These are phyloP conservation scores for Lemur catta DNA, from an alignment of 2,797 vertebrate genomes.

Conservation along the genomic window DNA sequence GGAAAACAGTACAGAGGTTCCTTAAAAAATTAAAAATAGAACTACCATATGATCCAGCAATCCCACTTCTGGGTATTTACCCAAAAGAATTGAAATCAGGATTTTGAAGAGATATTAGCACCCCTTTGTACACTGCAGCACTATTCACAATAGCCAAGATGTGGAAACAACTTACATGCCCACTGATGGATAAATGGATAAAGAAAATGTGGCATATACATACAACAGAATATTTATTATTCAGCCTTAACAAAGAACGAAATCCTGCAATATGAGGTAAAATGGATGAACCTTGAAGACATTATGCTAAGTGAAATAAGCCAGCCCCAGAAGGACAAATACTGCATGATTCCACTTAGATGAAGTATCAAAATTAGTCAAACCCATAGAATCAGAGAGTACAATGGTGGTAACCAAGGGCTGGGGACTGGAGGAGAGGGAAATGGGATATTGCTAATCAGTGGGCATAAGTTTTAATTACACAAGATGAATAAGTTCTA, in stretches of 20 bases:
- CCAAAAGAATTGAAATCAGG: not conserved
- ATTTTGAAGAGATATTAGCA: not conserved
- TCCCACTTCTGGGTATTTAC: not conserved
- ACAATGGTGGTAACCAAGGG: not conserved
- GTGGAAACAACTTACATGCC: not conserved
- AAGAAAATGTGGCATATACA: not conserved
- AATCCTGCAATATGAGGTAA: not conserved
- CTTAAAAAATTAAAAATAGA: too few relatives aligned
- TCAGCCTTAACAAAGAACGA: not conserved
- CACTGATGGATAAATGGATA: not conserved
- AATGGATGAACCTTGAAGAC: not conserved
- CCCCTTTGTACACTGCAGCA: not conserved
- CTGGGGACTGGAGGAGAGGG: not conserved
- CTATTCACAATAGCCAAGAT: not conserved
- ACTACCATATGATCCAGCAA: not conserved
- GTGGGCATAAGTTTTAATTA: not conserved
- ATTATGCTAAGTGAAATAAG: not conserved
- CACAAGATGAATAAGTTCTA: not conserved
- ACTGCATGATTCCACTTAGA: not conserved
- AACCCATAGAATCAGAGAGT: not conserved
- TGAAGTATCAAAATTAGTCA: not conserved
- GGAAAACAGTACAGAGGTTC: not conserved
- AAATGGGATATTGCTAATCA: not conserved
- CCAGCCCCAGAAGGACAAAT: not conserved
- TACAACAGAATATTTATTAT: not conserved